A percentile compares a stretch with the other conserved stretches of the same genome.
Evolutionary conservation across 23 tunicate genomes (phyloP).

Genomic region (Aplidium turbinatum): DNA sequence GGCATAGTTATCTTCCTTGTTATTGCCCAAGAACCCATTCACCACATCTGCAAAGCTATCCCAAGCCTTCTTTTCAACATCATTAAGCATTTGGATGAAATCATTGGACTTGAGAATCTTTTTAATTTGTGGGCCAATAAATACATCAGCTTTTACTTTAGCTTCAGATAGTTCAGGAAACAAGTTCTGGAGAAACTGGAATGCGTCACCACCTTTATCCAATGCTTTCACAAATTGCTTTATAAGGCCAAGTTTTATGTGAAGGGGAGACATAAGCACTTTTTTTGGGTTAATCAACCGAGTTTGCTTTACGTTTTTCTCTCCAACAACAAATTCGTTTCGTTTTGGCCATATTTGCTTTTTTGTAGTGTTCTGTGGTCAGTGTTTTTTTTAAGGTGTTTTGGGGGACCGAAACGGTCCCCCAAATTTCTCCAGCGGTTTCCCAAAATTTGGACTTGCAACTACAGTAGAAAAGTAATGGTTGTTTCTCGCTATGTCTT

Average conservation of each 20-base stretch:
- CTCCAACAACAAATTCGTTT: conserved; percentile 29
- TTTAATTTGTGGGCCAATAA: conserved; percentile 18
- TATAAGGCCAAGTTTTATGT: conserved; percentile 30
- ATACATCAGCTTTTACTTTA: conserved; percentile 25
- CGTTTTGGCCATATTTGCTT: conserved; percentile 42
- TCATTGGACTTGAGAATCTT: too few relatives aligned
- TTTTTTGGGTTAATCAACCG: conserved; percentile 21
- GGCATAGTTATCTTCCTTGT: too few relatives aligned
- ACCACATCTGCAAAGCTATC: conserved; percentile 21
- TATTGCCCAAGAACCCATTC: conserved; percentile 1
- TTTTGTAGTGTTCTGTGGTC: too few relatives aligned
- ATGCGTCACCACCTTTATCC: conserved; percentile 23
- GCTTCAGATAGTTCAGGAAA: conserved; percentile 32
- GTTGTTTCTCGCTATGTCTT: too few relatives aligned
- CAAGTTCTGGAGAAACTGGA: conserved; percentile 8
- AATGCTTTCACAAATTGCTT: conserved; percentile 35
- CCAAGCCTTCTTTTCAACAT: too few relatives aligned
- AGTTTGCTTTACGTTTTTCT: conserved; percentile 22
- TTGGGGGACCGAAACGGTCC: too few relatives aligned
- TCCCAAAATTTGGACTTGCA: too few relatives aligned
- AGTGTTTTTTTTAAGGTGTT: too few relatives aligned
- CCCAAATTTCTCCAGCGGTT: too few relatives aligned
- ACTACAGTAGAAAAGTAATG: too few relatives aligned
- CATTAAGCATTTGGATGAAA: too few relatives aligned
- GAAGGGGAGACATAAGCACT: conserved; percentile 28